phyloP scores from a whole-genome alignment of 2,113 vertebrate genomes.

The Indicator maculatus region DNA sequence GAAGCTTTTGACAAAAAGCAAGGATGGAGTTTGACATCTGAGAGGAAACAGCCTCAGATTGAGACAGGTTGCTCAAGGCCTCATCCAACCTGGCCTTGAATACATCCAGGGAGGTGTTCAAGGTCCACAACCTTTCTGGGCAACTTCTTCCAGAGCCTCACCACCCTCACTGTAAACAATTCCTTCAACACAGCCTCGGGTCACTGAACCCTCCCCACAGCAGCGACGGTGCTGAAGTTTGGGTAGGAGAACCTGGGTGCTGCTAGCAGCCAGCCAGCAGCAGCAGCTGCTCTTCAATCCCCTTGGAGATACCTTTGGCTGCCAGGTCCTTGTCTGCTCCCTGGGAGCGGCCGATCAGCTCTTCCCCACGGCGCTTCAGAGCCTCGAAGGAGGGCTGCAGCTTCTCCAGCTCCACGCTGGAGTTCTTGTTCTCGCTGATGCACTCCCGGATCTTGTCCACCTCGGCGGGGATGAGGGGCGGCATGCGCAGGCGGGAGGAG shows the following conservation, averaged over 20 bases:
- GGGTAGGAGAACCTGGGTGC: neutral
- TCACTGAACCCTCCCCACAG: too few species aligned
- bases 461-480: conserved; percentile 93
- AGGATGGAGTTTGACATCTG: neutral
- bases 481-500: conserved; percentile 87
- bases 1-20: neutral
- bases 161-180: too few species aligned
- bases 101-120: too few species aligned
- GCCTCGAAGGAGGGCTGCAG: conserved; percentile 94
- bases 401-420: conserved; percentile 94
- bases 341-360: conserved; percentile 88
- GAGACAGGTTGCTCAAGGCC: too few species aligned
- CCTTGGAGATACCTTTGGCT: conserved; percentile 82
- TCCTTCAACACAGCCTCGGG: too few species aligned
- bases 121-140: too few species aligned
- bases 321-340: conserved; percentile 89
- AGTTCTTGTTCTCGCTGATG: conserved; percentile 89
- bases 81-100: too few species aligned
- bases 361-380: conserved; percentile 90
- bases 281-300: too few species aligned
- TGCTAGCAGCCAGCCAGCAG: neutral
- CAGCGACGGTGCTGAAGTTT: accelerated
- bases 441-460: conserved; percentile 98
- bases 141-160: too few species aligned
- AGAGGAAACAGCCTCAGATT: too few species aligned